Evolutionary conservation across 2,113 vertebrate species (phyloP).

Genomic region (Clarias magur): DNA sequence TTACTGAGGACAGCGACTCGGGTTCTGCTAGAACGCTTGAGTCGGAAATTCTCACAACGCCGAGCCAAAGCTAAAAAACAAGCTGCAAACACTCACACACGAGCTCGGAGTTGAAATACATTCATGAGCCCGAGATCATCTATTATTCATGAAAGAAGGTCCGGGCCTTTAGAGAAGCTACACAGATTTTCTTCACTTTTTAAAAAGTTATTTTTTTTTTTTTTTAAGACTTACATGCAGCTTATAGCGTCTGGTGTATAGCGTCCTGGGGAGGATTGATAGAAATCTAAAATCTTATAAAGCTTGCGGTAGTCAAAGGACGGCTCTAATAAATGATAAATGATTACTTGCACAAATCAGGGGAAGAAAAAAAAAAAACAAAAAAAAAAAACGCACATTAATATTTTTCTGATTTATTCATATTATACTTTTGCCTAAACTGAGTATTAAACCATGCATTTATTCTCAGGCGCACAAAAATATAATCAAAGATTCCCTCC

Average conservation of each 20-base stretch:
- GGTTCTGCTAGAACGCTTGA: constrained; percentile 6
- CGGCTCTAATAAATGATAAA: constrained; percentile 4
- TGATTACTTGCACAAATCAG: background rate
- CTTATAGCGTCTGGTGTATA: too few species aligned
- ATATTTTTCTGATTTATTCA: background rate
- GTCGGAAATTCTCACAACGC: constrained; percentile 12
- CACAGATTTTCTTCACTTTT: too few species aligned
- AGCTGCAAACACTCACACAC: constrained; percentile 23
- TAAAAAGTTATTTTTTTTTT: too few species aligned
- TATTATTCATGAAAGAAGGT: background rate
- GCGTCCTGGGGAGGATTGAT: constrained; percentile 2
- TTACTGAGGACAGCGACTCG: constrained; percentile 18
- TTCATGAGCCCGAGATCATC: background rate
- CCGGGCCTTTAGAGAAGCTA: background rate
- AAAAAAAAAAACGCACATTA: background rate
- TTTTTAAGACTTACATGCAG: background rate
- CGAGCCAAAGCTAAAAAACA: constrained; percentile 20
- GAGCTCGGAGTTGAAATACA: background rate
- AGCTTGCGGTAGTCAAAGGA: background rate
- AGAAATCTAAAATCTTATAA: background rate
- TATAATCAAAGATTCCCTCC: background rate
- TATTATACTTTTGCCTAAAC: background rate
- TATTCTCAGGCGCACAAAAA: background rate
- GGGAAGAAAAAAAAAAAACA: background rate
- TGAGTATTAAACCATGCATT: background rate